phyloP scores from a whole-genome alignment of 2,888 invertebrate genomes.

The Scaptomyza tumidula region DNA sequence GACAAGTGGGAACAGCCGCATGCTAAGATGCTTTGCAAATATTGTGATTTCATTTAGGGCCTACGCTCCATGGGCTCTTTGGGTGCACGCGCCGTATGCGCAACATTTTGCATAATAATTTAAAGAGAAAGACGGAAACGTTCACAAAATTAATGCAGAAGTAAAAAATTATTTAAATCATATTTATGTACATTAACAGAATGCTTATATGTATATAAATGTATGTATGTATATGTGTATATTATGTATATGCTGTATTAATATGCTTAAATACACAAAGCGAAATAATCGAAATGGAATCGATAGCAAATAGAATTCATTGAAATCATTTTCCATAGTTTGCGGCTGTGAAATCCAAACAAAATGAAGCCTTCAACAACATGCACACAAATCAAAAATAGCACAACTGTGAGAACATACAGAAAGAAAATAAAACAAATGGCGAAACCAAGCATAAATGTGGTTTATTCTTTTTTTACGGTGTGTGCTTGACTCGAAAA shows the following conservation, averaged over 20 bases:
- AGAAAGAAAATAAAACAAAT: conserved; percentile 1
- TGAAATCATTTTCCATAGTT: conserved; percentile 60
- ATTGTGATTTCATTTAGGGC: conserved; percentile 61
- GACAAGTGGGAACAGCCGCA: conserved; percentile 29
- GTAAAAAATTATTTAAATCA: conserved; percentile 4
- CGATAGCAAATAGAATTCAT: conserved; percentile 50
- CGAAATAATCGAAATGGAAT: conserved; percentile 41
- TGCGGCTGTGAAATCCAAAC: conserved; percentile 65
- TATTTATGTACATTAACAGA: not conserved
- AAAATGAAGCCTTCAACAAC: conserved; percentile 61
- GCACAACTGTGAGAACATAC: not conserved
- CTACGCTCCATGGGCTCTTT: not conserved
- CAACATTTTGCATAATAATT: conserved; percentile 14
- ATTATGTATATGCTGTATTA: conserved; percentile 35
- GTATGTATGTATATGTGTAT: not conserved
- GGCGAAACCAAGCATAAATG: not conserved
- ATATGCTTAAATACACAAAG: conserved; percentile 57
- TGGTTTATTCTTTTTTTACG: not conserved
- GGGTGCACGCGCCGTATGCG: conserved; percentile 33
- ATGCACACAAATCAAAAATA: conserved; percentile 44
- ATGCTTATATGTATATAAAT: not conserved
- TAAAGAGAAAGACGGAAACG: not conserved
- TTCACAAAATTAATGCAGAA: conserved; percentile 10
- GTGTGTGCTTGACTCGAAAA: not conserved
- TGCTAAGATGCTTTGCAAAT: conserved; percentile 52